A percentile compares a stretch with the other conserved stretches of the same genome.
Evolutionary conservation across 2,113 vertebrate species (phyloP).

Genomic region (Bubalus kerabau): DNA sequence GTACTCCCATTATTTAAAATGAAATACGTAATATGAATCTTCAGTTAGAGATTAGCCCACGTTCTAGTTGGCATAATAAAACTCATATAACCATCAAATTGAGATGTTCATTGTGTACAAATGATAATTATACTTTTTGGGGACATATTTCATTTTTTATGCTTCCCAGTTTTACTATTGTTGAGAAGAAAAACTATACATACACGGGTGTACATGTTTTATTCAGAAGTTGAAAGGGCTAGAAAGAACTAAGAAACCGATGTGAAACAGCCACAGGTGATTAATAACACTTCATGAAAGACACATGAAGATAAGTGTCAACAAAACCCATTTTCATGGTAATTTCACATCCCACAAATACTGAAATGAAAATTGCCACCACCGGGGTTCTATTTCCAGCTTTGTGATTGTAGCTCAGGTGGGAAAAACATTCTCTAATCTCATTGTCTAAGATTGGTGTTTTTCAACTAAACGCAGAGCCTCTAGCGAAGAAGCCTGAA

Average conservation of each 20-base stretch:
- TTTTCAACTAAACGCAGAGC: not conserved
- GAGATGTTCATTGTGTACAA: conserved; percentile 11
- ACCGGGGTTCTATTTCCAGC: not conserved
- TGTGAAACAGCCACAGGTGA: conserved; percentile 15
- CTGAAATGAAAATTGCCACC: not conserved
- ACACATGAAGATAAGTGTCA: not conserved
- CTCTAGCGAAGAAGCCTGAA: not conserved
- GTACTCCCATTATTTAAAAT: conserved; percentile 3
- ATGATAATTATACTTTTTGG: not conserved
- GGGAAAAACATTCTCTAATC: not conserved
- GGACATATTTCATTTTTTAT: not conserved
- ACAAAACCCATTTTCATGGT: not conserved
- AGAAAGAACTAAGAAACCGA: not conserved
- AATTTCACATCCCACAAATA: not conserved
- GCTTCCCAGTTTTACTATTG: not conserved
- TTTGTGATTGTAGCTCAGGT: not conserved
- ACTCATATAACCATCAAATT: not conserved
- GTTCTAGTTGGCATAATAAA: not conserved
- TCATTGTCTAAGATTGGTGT: not conserved
- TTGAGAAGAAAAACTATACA: not conserved
- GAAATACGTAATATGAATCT: not conserved
- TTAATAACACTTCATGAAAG: conserved; percentile 14
- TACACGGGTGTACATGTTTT: not conserved
- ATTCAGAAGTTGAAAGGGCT: not conserved
- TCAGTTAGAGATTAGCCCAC: not conserved